Conservation (phyloP, 2,888 invertebrate species). For the Disparrhopalites patrizii region DNA sequence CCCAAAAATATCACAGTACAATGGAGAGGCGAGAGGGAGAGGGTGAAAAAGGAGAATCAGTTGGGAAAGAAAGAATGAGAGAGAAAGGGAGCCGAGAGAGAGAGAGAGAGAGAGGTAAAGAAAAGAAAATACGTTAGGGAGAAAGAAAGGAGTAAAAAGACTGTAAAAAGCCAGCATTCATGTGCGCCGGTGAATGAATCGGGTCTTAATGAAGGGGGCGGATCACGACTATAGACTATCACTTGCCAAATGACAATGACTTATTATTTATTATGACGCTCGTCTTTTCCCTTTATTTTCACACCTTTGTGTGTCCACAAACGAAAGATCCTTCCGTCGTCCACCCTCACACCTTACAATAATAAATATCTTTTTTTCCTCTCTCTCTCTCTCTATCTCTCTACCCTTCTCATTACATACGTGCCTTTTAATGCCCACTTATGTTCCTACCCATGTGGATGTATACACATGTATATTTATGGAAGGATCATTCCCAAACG, state of each 20-base stretch:
- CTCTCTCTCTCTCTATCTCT: not conserved
- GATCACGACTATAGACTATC: conserved; percentile 35
- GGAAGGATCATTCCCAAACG: no score
- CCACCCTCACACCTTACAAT: conserved; percentile 8
- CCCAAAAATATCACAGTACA: not conserved
- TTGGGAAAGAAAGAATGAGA: conserved; percentile 8
- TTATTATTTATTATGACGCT: conserved; percentile 45
- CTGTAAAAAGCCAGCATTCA: conserved; percentile 24
- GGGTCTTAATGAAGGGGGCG: conserved; percentile 43
- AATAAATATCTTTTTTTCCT: not conserved
- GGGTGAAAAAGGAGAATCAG: not conserved
- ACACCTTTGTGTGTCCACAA: conserved; percentile 33
- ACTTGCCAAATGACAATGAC: conserved; percentile 47
- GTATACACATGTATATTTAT: no score
- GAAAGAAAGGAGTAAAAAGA: conserved; percentile 24
- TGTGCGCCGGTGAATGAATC: conserved; percentile 33
- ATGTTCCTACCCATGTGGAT: no score
- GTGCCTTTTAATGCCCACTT: no score
- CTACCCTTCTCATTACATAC: no score
- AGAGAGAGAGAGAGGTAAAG: conserved; percentile 19
- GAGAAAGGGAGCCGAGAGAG: not conserved
- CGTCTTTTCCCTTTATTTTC: conserved; percentile 32
- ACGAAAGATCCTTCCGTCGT: conserved; percentile 9
- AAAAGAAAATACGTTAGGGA: no score
- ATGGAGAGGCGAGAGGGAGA: no score